Percentiles rank a stretch among this genome's conserved stretches.
Evolutionary conservation across 1,140 invertebrate genomes (phyloP).

Genomic region (Scaptomyza montana): DNA sequence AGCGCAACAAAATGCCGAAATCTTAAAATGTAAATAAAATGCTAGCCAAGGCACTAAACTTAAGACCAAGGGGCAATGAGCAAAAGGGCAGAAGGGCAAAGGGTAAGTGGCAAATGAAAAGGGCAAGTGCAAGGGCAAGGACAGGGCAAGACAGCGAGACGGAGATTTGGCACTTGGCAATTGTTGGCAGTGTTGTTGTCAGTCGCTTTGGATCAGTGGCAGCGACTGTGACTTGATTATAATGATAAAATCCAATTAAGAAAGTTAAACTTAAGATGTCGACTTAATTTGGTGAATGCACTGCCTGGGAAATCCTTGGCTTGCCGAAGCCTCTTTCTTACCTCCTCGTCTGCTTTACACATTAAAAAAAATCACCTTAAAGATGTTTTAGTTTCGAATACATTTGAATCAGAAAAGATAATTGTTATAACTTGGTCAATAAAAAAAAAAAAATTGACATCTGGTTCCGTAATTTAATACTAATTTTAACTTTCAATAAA

Average conservation of each 20-base stretch:
- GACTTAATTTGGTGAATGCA: slow-evolving; percentile 72
- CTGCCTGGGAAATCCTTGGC: slow-evolving; percentile 6
- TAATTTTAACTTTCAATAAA: too few relatives aligned
- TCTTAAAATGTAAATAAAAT: slow-evolving; percentile 49
- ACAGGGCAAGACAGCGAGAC: not conserved
- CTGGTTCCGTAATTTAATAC: too few relatives aligned
- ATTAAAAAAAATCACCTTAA: not conserved
- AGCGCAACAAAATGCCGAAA: slow-evolving; percentile 25
- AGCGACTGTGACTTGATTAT: slow-evolving; percentile 65
- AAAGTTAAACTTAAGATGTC: slow-evolving; percentile 77
- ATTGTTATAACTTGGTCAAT: too few relatives aligned
- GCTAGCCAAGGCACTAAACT: not conserved
- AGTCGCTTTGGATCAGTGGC: slow-evolving; percentile 15
- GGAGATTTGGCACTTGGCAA: slow-evolving; percentile 4
- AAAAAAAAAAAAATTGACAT: too few relatives aligned
- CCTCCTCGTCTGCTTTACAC: not conserved
- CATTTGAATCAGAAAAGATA: too few relatives aligned
- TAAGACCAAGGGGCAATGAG: not conserved
- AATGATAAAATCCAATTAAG: slow-evolving; percentile 82
- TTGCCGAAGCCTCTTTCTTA: slow-evolving; percentile 1
- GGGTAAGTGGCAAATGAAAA: not conserved
- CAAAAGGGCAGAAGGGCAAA: not conserved
- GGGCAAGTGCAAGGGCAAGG: not conserved
- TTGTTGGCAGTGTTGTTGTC: not conserved
- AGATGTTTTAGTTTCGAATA: not conserved